Base-by-base conservation (phyloP, 2,113 vertebrate genomes). In the Oncorhynchus gorbuscha region DNA sequence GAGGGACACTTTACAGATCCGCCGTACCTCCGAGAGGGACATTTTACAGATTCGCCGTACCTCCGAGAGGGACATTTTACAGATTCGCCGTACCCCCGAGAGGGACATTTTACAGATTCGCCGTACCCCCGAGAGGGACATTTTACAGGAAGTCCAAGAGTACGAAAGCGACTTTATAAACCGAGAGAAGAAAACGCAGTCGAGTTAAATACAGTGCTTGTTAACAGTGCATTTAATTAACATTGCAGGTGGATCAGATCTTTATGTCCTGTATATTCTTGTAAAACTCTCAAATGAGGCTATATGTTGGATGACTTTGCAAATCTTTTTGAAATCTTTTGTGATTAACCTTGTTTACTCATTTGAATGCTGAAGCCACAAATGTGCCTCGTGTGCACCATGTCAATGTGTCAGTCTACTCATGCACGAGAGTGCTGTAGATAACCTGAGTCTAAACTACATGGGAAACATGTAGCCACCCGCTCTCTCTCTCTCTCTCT, bases 381-480 rank as follows among this genome's bases (percentile, higher is more conserved):
- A 24, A 62, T 62, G 30, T 69, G 66, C 66, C 28, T 39, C 30
- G n/a, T 8, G 7, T 69, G 16, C 13, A 18, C 16, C 5, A 3
- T 35, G 5, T 35, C 13, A 35, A 30, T 32, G 18, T 28, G 82
- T 84, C 74, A 79, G 71, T 74, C 14, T 28, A 45, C 61, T 4
- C 30, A 45, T 16, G 58, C 39, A 3, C 7, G 51, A 6, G 28
- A 26, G 49, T 59, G 68, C 30, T 59, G 32, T 61, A n/a, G 7
- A 55, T 61, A 68, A 68, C 24, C 26, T 70, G 68, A 74, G 74
- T 86, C 81, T 89, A 85, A 89, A 85, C 81, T 85, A 75, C 74
- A 82, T 79, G 62, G 77, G 71, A 89, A 89, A 88, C 92, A 80
- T 92, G 92, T 87, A 88, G 79, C 85, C 80, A 87, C 91, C 86